Percentiles rank a stretch among this genome's conserved stretches.
Conservation (phyloP, 2,797 vertebrate species). For the Steatocranus sp. region DNA sequence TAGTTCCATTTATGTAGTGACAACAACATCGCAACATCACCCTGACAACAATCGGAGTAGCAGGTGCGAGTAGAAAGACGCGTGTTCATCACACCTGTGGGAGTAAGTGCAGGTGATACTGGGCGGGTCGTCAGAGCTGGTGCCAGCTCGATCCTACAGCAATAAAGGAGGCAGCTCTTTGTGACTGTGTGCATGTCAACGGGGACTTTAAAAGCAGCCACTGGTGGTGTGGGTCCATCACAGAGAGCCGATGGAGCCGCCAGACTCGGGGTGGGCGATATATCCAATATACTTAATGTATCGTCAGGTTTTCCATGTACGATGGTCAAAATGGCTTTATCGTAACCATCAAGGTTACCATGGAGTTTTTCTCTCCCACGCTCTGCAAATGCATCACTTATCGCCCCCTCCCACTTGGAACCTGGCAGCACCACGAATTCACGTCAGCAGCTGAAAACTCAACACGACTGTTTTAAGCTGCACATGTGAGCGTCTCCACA, state of each 20-base stretch:
- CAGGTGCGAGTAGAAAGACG: background rate
- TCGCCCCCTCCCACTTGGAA: background rate
- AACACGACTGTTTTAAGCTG: background rate
- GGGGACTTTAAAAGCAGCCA: rapidly evolving
- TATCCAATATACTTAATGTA: background rate
- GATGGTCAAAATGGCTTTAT: background rate
- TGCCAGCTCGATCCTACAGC: background rate
- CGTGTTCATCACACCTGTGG: background rate
- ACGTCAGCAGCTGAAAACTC: background rate
- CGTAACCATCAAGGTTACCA: background rate
- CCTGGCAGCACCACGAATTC: background rate
- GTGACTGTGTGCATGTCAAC: background rate
- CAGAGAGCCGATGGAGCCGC: background rate
- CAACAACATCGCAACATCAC: background rate
- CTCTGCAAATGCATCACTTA: background rate
- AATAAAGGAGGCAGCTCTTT: background rate
- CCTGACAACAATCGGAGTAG: background rate
- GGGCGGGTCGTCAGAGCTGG: background rate
- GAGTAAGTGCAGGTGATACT: background rate
- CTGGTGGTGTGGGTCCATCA: background rate
- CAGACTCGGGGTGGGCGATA: background rate
- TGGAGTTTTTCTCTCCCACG: background rate
- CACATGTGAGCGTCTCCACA: background rate
- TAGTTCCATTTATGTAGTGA: background rate
- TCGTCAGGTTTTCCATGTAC: background rate